Conservation (phyloP, 2,797 vertebrate species). For the Tamandua tetradactyla region DNA sequence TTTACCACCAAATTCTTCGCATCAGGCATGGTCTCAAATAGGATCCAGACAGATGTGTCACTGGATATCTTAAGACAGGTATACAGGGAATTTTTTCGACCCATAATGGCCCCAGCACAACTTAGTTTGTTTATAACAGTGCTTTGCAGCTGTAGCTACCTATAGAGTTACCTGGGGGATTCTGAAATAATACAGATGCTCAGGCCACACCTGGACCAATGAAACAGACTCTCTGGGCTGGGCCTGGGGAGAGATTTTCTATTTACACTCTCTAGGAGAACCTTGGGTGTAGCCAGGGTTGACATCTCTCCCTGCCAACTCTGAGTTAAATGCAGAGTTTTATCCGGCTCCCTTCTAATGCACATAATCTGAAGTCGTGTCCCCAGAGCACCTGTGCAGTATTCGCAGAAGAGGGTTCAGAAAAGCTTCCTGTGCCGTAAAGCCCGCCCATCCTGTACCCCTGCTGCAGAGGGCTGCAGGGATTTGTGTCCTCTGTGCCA, state of each 20-base stretch:
- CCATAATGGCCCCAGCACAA: background rate
- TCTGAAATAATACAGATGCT: background rate
- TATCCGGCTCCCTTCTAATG: background rate
- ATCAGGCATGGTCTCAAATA: rapidly evolving
- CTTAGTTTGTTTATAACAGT: rapidly evolving
- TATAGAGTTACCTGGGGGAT: rapidly evolving
- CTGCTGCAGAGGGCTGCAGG: slow-evolving; percentile 8
- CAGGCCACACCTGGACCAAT: background rate
- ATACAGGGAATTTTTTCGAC: background rate
- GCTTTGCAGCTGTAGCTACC: background rate
- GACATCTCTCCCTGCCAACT: too few relatives aligned
- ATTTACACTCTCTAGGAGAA: background rate
- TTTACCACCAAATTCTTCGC: too few relatives aligned
- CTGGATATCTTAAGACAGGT: background rate
- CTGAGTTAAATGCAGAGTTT: background rate
- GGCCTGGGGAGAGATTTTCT: background rate
- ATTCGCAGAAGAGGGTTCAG: background rate
- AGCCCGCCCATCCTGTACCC: slow-evolving; percentile 10
- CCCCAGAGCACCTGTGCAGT: background rate
- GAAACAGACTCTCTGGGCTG: rapidly evolving
- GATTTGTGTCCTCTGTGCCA: slow-evolving; percentile 52
- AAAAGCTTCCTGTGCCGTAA: background rate
- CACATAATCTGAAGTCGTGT: background rate
- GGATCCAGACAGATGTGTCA: background rate
- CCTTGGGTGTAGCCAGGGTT: rapidly evolving